These are phyloP conservation scores for Vicugna pacos DNA, from an alignment of 2,113 vertebrate genomes.

Conservation along the genomic window DNA sequence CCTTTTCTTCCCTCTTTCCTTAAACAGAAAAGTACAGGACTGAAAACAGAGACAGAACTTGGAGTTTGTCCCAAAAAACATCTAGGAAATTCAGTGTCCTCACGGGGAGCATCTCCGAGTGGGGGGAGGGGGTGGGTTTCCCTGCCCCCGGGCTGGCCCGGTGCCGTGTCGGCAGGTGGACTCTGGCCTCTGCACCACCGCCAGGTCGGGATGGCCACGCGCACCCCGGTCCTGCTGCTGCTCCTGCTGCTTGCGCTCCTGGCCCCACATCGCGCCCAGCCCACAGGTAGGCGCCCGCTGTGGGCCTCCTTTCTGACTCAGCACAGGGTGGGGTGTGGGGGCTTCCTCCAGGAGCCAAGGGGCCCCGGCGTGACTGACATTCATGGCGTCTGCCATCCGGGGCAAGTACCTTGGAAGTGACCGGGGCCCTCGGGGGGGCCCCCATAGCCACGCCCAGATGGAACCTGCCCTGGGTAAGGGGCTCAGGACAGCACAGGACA, in stretches of 20 bases:
- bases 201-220: too few species aligned
- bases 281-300: background rate
- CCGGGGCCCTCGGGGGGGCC: too few species aligned
- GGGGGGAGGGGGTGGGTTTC: background rate
- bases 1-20: background rate
- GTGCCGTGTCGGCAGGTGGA: too few species aligned
- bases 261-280: fast-evolving
- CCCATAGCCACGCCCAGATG: background rate
- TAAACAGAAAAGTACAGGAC: background rate
- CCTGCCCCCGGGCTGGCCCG: background rate
- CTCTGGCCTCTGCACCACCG: too few species aligned
- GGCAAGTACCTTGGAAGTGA: background rate
- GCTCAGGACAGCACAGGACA: background rate
- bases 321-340: background rate
- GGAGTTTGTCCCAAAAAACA: too few species aligned
- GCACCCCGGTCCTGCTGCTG: background rate
- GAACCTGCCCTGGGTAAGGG: background rate
- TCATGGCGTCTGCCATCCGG: background rate
- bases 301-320: background rate
- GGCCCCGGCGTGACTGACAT: too few species aligned
- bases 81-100: background rate
- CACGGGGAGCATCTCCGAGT: background rate
- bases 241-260: background rate
- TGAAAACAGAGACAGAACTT: too few species aligned
- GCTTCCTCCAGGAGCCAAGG: background rate